Evolutionary conservation across 2,888 invertebrate species (phyloP).

Genomic region (Allophyes oxyacanthae): DNA sequence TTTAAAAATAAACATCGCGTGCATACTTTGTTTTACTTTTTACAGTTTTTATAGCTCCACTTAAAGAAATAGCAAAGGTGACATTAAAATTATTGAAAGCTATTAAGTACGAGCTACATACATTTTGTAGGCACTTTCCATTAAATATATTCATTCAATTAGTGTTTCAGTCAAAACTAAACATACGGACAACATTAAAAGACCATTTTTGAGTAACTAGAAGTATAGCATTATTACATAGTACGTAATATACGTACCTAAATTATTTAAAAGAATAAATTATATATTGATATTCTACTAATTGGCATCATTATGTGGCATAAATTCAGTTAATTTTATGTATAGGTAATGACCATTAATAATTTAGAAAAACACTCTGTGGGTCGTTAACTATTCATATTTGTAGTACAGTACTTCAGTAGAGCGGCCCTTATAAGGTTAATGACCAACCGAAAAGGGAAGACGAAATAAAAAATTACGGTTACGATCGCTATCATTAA

Average conservation of each 20-base stretch:
- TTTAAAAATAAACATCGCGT: slow-evolving; percentile 35
- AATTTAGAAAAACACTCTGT: slow-evolving; percentile 16
- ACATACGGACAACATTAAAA: background rate
- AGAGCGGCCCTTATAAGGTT: slow-evolving; percentile 49
- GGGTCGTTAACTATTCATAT: slow-evolving; percentile 46
- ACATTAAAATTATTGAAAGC: slow-evolving; percentile 29
- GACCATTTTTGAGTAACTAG: too few relatives aligned
- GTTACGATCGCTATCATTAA: slow-evolving; percentile 60
- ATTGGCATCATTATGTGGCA: slow-evolving; percentile 1
- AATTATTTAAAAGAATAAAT: too few relatives aligned
- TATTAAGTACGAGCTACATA: slow-evolving; percentile 17
- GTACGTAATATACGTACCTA: background rate
- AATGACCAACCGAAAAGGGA: slow-evolving; percentile 54
- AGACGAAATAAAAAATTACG: slow-evolving; percentile 60
- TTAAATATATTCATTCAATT: slow-evolving; percentile 25
- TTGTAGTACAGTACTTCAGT: slow-evolving; percentile 38
- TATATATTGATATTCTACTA: background rate
- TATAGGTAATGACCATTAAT: slow-evolving; percentile 2
- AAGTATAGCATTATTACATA: too few relatives aligned
- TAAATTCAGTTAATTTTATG: slow-evolving; percentile 1
- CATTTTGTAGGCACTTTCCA: slow-evolving; percentile 21
- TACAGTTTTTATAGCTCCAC: slow-evolving; percentile 42
- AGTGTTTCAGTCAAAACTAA: slow-evolving; percentile 4
- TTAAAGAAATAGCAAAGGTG: slow-evolving; percentile 25
- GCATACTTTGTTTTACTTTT: slow-evolving; percentile 13